Conservation (phyloP, 2,113 vertebrate genomes). For the Hippocampus mohnikei region DNA sequence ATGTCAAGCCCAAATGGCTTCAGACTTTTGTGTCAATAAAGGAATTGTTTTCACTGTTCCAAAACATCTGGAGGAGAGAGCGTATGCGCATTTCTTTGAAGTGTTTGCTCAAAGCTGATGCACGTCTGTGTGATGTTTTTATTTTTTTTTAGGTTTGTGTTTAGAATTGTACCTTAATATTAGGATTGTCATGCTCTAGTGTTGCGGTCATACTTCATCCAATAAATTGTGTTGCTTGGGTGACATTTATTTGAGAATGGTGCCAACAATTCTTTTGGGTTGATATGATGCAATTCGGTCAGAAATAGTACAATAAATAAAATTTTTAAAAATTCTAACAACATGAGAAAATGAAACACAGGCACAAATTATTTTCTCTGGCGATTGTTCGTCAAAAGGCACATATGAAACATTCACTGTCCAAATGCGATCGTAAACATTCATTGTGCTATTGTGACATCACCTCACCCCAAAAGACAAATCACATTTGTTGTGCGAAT, state of each 20-base stretch:
- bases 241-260: conserved; percentile 59
- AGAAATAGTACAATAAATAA: conserved; percentile 61
- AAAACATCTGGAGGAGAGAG: not conserved
- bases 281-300: conserved; percentile 28
- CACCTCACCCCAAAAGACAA: not conserved
- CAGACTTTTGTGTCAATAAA: not conserved
- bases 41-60: too few relatives aligned
- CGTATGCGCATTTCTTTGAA: too few relatives aligned
- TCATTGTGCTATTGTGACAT: conserved; percentile 10
- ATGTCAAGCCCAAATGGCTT: not conserved
- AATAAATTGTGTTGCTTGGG: conserved; percentile 24
- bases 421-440: conserved; percentile 25
- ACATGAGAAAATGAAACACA: conserved; percentile 38
- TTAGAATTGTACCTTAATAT: not conserved
- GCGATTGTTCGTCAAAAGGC: conserved; percentile 45
- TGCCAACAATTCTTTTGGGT: conserved; percentile 39
- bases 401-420: conserved; percentile 49
- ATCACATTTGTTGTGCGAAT: conserved; percentile 42
- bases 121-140: not conserved
- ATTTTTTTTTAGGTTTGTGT: not conserved
- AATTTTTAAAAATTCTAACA: conserved; percentile 20
- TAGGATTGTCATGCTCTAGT: not conserved
- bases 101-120: too few relatives aligned
- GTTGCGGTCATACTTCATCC: conserved; percentile 1
- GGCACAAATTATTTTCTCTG: conserved; percentile 43